These are phyloP conservation scores for Ailuropoda melanoleuca DNA, from an alignment of 2,113 vertebrate genomes.

Conservation along the genomic window DNA sequence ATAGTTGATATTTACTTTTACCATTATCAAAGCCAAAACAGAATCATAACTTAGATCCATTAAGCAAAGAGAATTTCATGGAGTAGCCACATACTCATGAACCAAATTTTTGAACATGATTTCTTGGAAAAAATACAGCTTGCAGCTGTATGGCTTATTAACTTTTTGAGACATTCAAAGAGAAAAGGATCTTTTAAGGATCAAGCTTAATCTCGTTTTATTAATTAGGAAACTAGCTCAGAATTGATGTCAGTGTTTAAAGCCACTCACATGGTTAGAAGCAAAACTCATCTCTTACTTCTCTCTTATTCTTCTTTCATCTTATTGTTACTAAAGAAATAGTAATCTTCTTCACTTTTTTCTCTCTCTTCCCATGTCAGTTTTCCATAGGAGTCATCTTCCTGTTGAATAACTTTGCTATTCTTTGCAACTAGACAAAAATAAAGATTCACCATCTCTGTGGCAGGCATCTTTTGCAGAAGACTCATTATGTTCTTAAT, in stretches of 20 bases:
- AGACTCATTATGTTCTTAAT: background rate
- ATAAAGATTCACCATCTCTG: background rate
- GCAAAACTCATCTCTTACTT: background rate
- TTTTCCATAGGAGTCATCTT: background rate
- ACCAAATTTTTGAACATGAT: background rate
- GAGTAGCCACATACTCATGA: background rate
- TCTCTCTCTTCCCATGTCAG: background rate
- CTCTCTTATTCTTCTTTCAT: background rate
- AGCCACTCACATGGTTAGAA: background rate
- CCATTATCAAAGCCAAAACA: background rate
- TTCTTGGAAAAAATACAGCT: background rate
- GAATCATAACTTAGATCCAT: background rate
- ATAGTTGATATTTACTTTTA: conserved; percentile 15
- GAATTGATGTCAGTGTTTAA: background rate
- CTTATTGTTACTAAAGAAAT: background rate
- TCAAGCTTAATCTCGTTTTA: background rate
- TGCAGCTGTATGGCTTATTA: background rate
- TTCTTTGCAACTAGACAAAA: background rate
- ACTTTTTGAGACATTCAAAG: background rate
- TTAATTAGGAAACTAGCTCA: background rate
- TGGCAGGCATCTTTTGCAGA: background rate
- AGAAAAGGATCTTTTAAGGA: background rate
- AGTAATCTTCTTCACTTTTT: background rate
- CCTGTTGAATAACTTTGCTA: background rate
- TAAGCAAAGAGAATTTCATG: background rate